Percentiles rank a stretch among this genome's conserved stretches.
These are phyloP conservation scores for Scomber japonicus DNA, from an alignment of 2,113 vertebrate genomes.

Conservation along the genomic window DNA sequence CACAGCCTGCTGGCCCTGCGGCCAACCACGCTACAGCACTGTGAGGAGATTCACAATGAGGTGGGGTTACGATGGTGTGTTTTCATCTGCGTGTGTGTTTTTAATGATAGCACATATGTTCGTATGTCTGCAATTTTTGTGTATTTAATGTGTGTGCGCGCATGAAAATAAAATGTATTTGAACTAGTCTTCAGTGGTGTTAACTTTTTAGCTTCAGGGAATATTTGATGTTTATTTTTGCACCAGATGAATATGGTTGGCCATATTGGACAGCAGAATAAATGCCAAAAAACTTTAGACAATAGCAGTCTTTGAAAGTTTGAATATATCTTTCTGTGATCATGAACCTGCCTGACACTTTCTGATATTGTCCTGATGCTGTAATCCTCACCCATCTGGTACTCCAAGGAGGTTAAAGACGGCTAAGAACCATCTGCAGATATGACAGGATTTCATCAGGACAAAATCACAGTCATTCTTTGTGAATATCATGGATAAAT, in stretches of 20 bases:
- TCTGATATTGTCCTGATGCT: conserved; percentile 39
- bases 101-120: background rate
- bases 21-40: conserved; percentile 86
- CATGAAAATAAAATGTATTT: background rate
- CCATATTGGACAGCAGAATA: conserved; percentile 8
- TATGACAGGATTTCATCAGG: conserved; percentile 39
- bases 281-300: conserved; percentile 26
- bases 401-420: conserved; percentile 43
- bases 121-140: background rate
- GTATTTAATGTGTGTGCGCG: background rate
- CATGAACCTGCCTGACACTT: conserved; percentile 32
- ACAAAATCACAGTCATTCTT: conserved; percentile 18
- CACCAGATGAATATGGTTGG: background rate
- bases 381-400: conserved; percentile 57
- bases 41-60: conserved; percentile 97
- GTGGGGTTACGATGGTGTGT: conserved; percentile 78
- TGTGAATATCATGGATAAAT: conserved; percentile 18
- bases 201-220: background rate
- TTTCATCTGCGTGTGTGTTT: conserved; percentile 15
- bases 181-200: background rate
- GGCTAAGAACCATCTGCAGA: conserved; percentile 52
- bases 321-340: conserved; percentile 11
- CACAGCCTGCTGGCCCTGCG: conserved; percentile 88
- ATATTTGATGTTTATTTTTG: conserved; percentile 17
- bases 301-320: conserved; percentile 30